A percentile compares a stretch with the other conserved stretches of the same genome.
Evolutionary conservation across 2,113 vertebrate species (phyloP).

Genomic region (Bostrychus sinensis): DNA sequence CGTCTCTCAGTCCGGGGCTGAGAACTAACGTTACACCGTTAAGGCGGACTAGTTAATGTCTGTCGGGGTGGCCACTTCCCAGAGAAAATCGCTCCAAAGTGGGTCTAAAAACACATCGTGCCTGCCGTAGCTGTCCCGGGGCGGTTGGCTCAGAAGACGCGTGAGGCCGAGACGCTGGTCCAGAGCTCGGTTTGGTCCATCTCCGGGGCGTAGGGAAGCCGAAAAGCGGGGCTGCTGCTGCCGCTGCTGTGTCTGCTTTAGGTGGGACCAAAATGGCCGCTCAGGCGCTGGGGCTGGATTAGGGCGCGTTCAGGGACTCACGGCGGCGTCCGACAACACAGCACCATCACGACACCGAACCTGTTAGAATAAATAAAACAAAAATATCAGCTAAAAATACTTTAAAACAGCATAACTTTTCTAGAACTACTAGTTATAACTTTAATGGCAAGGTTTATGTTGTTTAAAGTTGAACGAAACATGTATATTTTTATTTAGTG

Average conservation of each 20-base stretch:
- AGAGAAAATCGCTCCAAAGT: slow-evolving; percentile 35
- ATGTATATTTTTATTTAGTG: too few relatives aligned
- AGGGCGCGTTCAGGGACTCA: slow-evolving; percentile 53
- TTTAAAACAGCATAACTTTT: background rate
- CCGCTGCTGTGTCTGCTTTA: slow-evolving; percentile 63
- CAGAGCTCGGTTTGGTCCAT: slow-evolving; percentile 73
- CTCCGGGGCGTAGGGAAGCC: slow-evolving; percentile 68
- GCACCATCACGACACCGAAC: background rate
- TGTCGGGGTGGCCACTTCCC: slow-evolving; percentile 56
- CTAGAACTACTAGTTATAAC: too few relatives aligned
- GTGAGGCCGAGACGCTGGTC: slow-evolving; percentile 36
- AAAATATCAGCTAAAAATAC: too few relatives aligned
- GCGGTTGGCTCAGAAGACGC: slow-evolving; percentile 41
- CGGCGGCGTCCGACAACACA: slow-evolving; percentile 33
- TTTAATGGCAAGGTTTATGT: too few relatives aligned
- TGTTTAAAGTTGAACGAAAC: too few relatives aligned
- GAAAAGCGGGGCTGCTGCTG: slow-evolving; percentile 65
- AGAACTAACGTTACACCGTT: slow-evolving; percentile 44
- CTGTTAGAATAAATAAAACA: background rate
- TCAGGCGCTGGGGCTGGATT: slow-evolving; percentile 74
- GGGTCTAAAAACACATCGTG: slow-evolving; percentile 34
- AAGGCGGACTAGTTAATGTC: slow-evolving; percentile 34
- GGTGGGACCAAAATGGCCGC: slow-evolving; percentile 93
- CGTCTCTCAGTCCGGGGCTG: slow-evolving; percentile 39
- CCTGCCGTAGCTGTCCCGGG: background rate